These are phyloP conservation scores for Pygocentrus nattereri DNA, from an alignment of 2,797 vertebrate genomes.

Conservation along the genomic window DNA sequence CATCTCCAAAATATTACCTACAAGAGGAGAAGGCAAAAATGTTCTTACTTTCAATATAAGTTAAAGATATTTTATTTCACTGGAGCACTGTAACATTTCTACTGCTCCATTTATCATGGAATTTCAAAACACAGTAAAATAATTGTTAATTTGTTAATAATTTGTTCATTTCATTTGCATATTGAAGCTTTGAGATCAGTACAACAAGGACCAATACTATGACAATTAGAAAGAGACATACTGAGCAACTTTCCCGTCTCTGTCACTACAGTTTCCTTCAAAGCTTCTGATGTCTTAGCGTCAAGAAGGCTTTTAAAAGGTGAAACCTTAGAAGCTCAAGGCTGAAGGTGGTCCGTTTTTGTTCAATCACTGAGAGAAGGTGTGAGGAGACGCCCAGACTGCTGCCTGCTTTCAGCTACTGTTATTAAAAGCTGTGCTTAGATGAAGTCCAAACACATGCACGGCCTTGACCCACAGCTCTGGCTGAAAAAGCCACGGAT, in stretches of 20 bases:
- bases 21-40: too few relatives aligned
- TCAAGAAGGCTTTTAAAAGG: neutral
- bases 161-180: too few relatives aligned
- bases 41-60: too few relatives aligned
- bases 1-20: too few relatives aligned
- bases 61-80: too few relatives aligned
- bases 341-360: neutral
- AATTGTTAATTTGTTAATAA: too few relatives aligned
- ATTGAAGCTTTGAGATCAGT: neutral
- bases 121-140: too few relatives aligned
- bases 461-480: slow-evolving; percentile 64
- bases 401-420: slow-evolving; percentile 67
- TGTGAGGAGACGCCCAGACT: slow-evolving; percentile 73
- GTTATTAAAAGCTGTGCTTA: slow-evolving; percentile 81
- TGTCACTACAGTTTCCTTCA: too few relatives aligned
- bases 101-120: too few relatives aligned
- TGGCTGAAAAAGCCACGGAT: slow-evolving; percentile 19
- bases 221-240: neutral
- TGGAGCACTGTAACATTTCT: too few relatives aligned
- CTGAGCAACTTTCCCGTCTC: neutral
- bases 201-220: neutral
- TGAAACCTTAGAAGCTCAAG: neutral
- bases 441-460: slow-evolving; percentile 65
- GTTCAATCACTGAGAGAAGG: neutral
- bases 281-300: neutral